Evolutionary conservation across 2,113 vertebrate species (phyloP).

Genomic region (Phoxinus phoxinus): DNA sequence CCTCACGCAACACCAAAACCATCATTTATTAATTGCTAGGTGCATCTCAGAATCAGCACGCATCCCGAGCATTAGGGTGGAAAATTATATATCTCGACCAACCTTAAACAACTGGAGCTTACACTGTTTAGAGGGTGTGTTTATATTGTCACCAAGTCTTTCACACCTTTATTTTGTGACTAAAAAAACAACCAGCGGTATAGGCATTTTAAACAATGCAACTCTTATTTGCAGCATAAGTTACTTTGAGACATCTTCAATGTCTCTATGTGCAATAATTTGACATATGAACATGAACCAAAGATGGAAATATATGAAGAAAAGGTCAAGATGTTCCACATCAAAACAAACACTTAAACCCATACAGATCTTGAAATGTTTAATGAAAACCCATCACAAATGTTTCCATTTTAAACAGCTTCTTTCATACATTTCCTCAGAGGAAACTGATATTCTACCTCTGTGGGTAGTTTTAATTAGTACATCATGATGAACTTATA

Average conservation of each 20-base stretch:
- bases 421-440: background rate
- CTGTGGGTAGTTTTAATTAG: conserved; percentile 47
- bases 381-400: too few species aligned
- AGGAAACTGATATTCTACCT: conserved; percentile 21
- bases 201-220: background rate
- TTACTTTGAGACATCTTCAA: background rate
- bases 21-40: conserved; percentile 54
- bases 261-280: background rate
- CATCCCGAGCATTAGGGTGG: background rate
- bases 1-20: conserved; percentile 12
- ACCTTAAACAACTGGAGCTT: conserved; percentile 11
- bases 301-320: background rate
- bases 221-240: background rate
- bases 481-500: conserved; percentile 39
- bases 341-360: background rate
- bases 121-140: conserved; percentile 8
- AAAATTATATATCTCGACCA: conserved; percentile 17
- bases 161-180: background rate
- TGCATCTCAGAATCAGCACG: conserved; percentile 18
- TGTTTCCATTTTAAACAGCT: background rate
- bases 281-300: background rate
- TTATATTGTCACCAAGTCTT: conserved; percentile 28
- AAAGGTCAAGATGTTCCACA: background rate
- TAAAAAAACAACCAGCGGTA: background rate
- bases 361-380: background rate